These are phyloP conservation scores for Crioceris asparagi DNA, from an alignment of 2,888 invertebrate genomes.

Conservation along the genomic window DNA sequence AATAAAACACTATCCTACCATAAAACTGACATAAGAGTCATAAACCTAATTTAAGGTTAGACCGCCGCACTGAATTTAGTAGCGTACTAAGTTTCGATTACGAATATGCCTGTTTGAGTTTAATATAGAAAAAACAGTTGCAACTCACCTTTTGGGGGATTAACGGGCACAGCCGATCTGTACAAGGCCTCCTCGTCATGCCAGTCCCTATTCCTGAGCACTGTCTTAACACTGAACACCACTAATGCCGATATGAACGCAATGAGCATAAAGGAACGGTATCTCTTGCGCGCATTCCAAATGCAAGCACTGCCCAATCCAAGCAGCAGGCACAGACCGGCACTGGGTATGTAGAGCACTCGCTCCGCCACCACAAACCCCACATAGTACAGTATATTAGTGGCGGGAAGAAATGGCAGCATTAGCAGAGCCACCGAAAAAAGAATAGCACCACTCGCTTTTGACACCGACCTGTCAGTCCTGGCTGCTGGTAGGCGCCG, in stretches of 20 bases:
- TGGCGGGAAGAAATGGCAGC: slow-evolving; percentile 90
- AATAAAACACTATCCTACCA: too few species aligned
- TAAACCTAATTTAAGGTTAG: too few species aligned
- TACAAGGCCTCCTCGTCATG: slow-evolving; percentile 86
- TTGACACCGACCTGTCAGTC: slow-evolving; percentile 15
- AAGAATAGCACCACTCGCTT: slow-evolving; percentile 25
- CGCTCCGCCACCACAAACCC: slow-evolving; percentile 97
- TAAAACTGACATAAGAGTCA: too few species aligned
- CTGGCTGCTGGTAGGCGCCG: slow-evolving; percentile 9
- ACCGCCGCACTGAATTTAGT: too few species aligned
- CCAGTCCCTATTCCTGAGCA: slow-evolving; percentile 84
- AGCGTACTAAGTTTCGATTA: too few species aligned
- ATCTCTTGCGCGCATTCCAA: slow-evolving; percentile 34
- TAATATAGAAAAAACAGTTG: too few species aligned
- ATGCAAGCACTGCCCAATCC: slow-evolving; percentile 59
- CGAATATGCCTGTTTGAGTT: too few species aligned
- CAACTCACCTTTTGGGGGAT: slow-evolving; percentile 96
- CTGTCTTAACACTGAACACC: slow-evolving; percentile 64
- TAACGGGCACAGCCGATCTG: slow-evolving; percentile 79
- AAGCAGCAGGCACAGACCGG: slow-evolving; percentile 84
- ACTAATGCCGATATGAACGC: slow-evolving; percentile 47
- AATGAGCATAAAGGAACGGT: slow-evolving; percentile 38
- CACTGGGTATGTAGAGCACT: slow-evolving; percentile 90
- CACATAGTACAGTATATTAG: slow-evolving; percentile 94
- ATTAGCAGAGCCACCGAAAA: slow-evolving; percentile 66